phyloP scores from a whole-genome alignment of 2,113 vertebrate species.

The Siniperca knerii region DNA sequence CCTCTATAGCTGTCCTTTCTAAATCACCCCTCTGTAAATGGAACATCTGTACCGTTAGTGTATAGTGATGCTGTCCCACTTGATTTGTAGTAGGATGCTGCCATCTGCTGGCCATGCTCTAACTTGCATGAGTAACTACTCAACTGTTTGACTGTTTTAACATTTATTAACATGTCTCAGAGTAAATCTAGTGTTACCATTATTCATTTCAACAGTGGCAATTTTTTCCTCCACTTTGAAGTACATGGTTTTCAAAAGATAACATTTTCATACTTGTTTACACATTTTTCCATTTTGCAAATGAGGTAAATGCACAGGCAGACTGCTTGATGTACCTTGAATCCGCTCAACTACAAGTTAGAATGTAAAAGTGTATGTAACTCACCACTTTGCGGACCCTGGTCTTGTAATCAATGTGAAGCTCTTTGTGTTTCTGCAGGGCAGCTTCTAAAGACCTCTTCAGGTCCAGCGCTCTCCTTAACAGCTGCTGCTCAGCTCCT shows the following conservation, averaged over 20 bases:
- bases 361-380: background rate
- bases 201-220: no score
- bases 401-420: constrained; percentile 86
- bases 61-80: no score
- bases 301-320: background rate
- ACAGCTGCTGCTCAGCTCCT: constrained; percentile 81
- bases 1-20: background rate
- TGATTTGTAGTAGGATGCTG: constrained; percentile 38
- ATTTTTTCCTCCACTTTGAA: no score
- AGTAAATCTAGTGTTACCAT: no score
- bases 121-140: background rate
- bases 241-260: no score
- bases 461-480: constrained; percentile 87
- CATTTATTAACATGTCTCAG: no score
- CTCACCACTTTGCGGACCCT: constrained; percentile 86
- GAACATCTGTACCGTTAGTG: background rate
- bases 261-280: no score
- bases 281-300: background rate
- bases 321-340: background rate
- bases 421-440: constrained; percentile 86
- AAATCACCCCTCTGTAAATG: background rate
- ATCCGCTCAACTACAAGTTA: background rate
- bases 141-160: no score
- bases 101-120: constrained; percentile 59
- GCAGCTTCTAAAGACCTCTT: constrained; percentile 87